phyloP scores from a whole-genome alignment of 2,888 invertebrate genomes.

The Pristionchus entomophagus region DNA sequence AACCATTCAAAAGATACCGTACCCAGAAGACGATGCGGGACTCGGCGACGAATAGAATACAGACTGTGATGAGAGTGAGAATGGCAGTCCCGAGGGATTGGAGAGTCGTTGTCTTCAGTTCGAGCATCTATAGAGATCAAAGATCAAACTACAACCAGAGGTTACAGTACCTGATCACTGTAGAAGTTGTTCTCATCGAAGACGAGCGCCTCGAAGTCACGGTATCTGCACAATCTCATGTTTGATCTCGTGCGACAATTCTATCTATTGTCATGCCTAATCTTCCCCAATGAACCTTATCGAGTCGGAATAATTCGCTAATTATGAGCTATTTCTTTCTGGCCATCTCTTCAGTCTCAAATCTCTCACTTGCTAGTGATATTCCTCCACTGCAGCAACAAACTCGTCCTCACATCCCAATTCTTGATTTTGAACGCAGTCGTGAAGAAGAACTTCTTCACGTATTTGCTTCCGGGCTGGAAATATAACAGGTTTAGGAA shows the following conservation, averaged over 20 bases:
- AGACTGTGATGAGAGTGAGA: conserved; percentile 69
- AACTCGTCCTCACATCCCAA: conserved; percentile 72
- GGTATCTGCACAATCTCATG: too few relatives aligned
- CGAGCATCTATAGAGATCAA: conserved; percentile 62
- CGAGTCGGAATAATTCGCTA: too few relatives aligned
- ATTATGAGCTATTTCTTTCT: too few relatives aligned
- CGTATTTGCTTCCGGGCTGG: conserved; percentile 66
- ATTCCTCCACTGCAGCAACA: conserved; percentile 74
- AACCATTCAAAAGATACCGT: background rate
- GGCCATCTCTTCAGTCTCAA: background rate
- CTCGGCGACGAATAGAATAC: conserved; percentile 74
- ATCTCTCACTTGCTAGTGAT: conserved; percentile 59
- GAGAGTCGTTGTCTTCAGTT: conserved; percentile 71
- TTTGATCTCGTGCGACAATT: too few relatives aligned
- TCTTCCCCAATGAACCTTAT: too few relatives aligned
- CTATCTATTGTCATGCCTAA: too few relatives aligned
- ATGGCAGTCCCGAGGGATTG: conserved; percentile 75
- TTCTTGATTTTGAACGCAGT: conserved; percentile 73
- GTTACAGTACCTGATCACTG: conserved; percentile 68
- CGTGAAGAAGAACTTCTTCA: conserved; percentile 73
- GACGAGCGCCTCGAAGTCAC: conserved; percentile 73
- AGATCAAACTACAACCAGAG: background rate
- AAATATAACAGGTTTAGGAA: too few relatives aligned
- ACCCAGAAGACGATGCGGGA: conserved; percentile 75
- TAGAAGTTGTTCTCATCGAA: conserved; percentile 76